These are phyloP conservation scores for Geococcyx californianus DNA, from an alignment of 2,113 vertebrate genomes.

Conservation along the genomic window DNA sequence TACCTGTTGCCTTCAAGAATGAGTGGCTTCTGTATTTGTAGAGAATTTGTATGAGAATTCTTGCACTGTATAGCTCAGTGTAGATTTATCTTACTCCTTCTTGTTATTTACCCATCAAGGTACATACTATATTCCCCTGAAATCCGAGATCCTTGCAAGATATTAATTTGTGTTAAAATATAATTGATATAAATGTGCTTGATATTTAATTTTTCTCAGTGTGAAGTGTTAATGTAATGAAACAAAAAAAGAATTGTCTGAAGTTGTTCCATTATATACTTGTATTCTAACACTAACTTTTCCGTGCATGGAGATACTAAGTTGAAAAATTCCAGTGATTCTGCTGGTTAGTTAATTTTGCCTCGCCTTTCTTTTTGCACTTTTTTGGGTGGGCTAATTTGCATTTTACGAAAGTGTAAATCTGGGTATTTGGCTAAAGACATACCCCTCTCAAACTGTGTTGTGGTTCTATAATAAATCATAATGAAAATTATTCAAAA, in stretches of 20 bases:
- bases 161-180: neutral
- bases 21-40: neutral
- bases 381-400: neutral
- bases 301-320: neutral
- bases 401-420: neutral
- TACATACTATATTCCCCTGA: neutral
- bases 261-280: neutral
- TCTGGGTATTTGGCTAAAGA: neutral
- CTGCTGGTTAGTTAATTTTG: neutral
- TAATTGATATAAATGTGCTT: neutral
- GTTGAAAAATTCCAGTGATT: neutral
- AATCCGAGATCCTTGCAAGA: neutral
- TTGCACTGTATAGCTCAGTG: neutral
- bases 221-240: neutral
- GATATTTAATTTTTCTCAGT: neutral
- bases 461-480: neutral
- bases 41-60: neutral
- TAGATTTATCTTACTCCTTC: neutral
- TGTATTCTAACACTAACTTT: neutral
- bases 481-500: neutral
- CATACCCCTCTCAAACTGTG: neutral
- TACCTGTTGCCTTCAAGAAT: neutral
- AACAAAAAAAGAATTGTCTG: neutral
- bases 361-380: neutral
- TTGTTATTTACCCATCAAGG: neutral